Percentiles rank a stretch among this genome's conserved stretches.
These are phyloP conservation scores for Chloroceryle amazona DNA, from an alignment of 2,797 vertebrate species.

Conservation along the genomic window DNA sequence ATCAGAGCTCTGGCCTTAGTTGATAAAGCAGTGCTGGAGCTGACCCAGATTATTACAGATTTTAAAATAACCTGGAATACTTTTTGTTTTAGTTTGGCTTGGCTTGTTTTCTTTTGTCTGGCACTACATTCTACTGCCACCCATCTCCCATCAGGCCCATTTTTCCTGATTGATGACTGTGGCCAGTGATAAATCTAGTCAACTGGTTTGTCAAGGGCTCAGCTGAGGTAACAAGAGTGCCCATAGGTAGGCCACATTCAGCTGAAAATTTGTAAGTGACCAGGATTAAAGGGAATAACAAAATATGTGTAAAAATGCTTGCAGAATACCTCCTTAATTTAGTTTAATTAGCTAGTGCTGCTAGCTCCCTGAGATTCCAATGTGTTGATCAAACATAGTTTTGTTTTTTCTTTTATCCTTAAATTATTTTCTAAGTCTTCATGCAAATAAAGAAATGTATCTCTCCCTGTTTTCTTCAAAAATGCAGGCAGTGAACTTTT, in stretches of 20 bases:
- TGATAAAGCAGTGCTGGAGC: background rate
- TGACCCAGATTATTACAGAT: background rate
- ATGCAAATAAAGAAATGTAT: background rate
- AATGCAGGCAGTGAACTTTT: background rate
- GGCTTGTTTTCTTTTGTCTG: background rate
- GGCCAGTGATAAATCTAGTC: background rate
- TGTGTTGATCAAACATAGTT: background rate
- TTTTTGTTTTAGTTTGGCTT: background rate
- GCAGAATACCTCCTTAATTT: background rate
- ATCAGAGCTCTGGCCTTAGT: background rate
- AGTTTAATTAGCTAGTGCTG: background rate
- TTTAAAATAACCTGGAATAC: background rate
- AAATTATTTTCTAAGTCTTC: background rate
- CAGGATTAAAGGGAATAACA: background rate
- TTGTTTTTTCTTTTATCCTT: background rate
- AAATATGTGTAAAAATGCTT: background rate
- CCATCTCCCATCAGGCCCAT: background rate
- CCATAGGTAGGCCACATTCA: background rate
- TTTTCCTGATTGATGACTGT: background rate
- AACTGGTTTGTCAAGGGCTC: background rate
- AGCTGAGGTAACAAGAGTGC: background rate
- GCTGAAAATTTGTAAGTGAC: background rate
- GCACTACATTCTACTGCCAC: background rate
- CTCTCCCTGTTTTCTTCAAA: background rate
- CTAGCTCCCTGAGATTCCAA: background rate